phyloP scores from a whole-genome alignment of 2,888 invertebrate genomes.

The Ligdia adustata region DNA sequence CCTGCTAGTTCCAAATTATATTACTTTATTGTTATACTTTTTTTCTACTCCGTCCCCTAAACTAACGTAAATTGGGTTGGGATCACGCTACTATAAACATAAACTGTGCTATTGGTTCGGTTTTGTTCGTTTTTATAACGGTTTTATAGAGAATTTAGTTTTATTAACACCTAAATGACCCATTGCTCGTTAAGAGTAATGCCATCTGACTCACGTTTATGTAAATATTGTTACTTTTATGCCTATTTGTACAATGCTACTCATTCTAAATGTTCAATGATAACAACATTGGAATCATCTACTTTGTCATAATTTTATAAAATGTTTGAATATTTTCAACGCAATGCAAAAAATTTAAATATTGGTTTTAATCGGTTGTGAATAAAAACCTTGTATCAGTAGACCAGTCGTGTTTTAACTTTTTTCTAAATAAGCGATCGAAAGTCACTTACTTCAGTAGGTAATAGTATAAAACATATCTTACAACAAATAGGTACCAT shows the following conservation, averaged over 20 bases:
- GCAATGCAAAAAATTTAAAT: no score
- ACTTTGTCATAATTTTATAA: neutral
- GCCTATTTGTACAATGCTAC: neutral
- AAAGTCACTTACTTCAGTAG: no score
- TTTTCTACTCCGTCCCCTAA: constrained; percentile 72
- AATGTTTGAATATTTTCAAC: neutral
- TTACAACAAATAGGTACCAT: no score
- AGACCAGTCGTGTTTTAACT: no score
- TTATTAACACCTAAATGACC: constrained; percentile 40
- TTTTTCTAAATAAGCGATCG: no score
- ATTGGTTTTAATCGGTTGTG: no score
- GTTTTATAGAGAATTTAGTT: constrained; percentile 45
- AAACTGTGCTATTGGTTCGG: constrained; percentile 75
- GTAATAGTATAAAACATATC: no score
- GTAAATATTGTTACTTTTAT: neutral
- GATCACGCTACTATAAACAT: constrained; percentile 80
- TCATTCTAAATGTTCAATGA: neutral
- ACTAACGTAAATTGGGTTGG: constrained; percentile 80
- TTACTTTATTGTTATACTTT: constrained; percentile 81
- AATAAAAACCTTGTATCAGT: no score
- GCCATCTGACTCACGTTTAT: constrained; percentile 26
- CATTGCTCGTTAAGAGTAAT: constrained; percentile 29
- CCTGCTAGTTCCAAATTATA: constrained; percentile 76
- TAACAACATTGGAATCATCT: neutral
- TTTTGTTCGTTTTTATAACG: constrained; percentile 59